A percentile compares a stretch with the other conserved stretches of the same genome.
Evolutionary conservation across 2,888 invertebrate species (phyloP).

Genomic region (Drosophila demipolita): DNA sequence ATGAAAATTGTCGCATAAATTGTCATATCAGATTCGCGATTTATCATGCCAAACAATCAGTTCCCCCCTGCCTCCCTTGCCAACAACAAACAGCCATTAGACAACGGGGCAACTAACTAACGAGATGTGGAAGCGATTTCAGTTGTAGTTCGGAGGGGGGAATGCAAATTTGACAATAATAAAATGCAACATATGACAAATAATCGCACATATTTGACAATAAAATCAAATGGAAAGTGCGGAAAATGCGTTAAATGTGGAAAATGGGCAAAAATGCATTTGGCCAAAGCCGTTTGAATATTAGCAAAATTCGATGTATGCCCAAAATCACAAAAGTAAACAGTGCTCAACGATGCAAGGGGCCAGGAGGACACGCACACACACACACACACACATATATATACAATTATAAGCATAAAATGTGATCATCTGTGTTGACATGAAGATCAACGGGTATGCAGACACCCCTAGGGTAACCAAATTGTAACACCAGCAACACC

Average conservation of each 20-base stretch:
- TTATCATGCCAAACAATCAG: slow-evolving; percentile 53
- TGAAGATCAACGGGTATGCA: slow-evolving; percentile 80
- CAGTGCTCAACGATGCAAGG: slow-evolving; percentile 39
- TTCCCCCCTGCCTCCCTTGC: background rate
- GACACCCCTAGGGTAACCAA: slow-evolving; percentile 67
- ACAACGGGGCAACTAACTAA: slow-evolving; percentile 49
- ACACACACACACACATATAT: slow-evolving; percentile 18
- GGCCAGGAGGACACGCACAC: slow-evolving; percentile 10
- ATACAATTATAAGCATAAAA: slow-evolving; percentile 71
- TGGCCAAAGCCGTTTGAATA: slow-evolving; percentile 34
- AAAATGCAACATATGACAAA: slow-evolving; percentile 79
- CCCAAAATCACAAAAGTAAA: slow-evolving; percentile 70
- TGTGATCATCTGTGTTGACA: slow-evolving; percentile 85
- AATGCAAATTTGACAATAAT: slow-evolving; percentile 78
- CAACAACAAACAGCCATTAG: slow-evolving; percentile 59
- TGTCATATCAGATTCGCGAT: slow-evolving; percentile 57
- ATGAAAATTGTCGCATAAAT: slow-evolving; percentile 64
- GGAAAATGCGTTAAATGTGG: slow-evolving; percentile 42
- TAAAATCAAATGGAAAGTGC: slow-evolving; percentile 65
- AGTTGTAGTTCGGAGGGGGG: slow-evolving; percentile 14
- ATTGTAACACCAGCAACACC: slow-evolving; percentile 78
- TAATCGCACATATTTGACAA: slow-evolving; percentile 78
- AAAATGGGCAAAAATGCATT: slow-evolving; percentile 33
- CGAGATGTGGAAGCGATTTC: slow-evolving; percentile 50
- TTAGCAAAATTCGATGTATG: slow-evolving; percentile 58